Percentiles rank a stretch among this genome's conserved stretches.
Conservation (phyloP, 2,888 invertebrate species). For the Patella ulyssiponensis region DNA sequence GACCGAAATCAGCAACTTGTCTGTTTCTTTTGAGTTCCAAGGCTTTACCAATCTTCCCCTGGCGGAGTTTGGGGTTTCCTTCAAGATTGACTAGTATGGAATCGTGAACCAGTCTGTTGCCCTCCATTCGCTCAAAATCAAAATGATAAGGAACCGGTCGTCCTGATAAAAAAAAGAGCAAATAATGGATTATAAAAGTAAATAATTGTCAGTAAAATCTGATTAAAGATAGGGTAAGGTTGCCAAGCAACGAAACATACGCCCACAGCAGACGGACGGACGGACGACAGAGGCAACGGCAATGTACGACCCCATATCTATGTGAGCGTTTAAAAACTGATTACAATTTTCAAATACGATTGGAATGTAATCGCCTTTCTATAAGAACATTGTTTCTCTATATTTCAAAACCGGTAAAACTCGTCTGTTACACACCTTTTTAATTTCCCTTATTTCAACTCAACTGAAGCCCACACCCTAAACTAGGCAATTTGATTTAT, state of each 20-base stretch:
- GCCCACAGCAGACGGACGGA: too few species aligned
- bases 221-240: neutral
- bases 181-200: neutral
- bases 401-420: too few species aligned
- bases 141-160: conserved; percentile 58
- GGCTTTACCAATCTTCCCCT: conserved; percentile 57
- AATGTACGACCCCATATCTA: too few species aligned
- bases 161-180: conserved; percentile 42
- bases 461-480: too few species aligned
- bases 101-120: conserved; percentile 46
- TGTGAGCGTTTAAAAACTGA: too few species aligned
- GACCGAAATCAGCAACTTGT: conserved; percentile 55
- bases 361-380: too few species aligned
- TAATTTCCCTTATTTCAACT: too few species aligned
- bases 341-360: too few species aligned
- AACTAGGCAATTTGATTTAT: too few species aligned
- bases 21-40: conserved; percentile 48
- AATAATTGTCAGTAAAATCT: neutral
- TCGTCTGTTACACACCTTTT: too few species aligned
- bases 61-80: conserved; percentile 48
- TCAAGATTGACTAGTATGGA: conserved; percentile 42
- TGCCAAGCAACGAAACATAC: neutral
- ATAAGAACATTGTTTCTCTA: too few species aligned
- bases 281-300: neutral
- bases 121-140: conserved; percentile 54